Evolutionary conservation across 2,888 invertebrate genomes (phyloP), one percentile per base, ranked within the genome.

Genomic region (Aporophyla lueneburgensis): DNA sequence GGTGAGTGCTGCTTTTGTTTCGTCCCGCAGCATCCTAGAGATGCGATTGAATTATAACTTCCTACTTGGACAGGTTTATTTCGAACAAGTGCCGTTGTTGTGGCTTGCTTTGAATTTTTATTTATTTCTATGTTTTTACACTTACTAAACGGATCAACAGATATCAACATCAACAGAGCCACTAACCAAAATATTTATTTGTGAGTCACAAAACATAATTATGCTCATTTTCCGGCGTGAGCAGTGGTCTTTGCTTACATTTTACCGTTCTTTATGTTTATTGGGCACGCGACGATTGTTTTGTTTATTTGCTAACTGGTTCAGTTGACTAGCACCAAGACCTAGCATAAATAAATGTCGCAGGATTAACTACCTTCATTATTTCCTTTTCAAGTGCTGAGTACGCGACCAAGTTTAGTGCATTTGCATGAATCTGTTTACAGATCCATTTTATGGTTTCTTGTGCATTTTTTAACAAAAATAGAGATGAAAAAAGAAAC

Each of bases 1-100:
- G 92, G 91, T 87, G 81, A 83, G 83, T 86, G 83, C 84, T 86
- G 67, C 49, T 75, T 90, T 92, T 92, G 63, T 92, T 91, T 89
- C 89, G 87, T 33, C 87, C 85, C 85, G 83, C 88, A 83, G 88
- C 87, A 81, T 71, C 62, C 33, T 87, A 86, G 88, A 90, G 89
- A 89, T 90, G 69, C 71, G 84, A 84, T 78, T 81, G 83, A 80
- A 86, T 80, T 76, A 65, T 77, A 58, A 19, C 58, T 19, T 33
- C 16, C 19, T 33, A 24, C 9, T 7, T 65, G 53, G 10, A 78
- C 78, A 76, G 82, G 78, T 78, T 78, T 56, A 63, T 78, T 78
- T 81, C 56, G 51, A 63, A 74, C 78, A 78, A 81, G 76, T 79
- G 68, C 4, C 53, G 68, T 59, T 69, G n/a, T 76, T 76, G 53